Percentiles rank a stretch among this genome's conserved stretches.
Conservation (phyloP, 2,797 vertebrate genomes). For the Falco columbarius region DNA sequence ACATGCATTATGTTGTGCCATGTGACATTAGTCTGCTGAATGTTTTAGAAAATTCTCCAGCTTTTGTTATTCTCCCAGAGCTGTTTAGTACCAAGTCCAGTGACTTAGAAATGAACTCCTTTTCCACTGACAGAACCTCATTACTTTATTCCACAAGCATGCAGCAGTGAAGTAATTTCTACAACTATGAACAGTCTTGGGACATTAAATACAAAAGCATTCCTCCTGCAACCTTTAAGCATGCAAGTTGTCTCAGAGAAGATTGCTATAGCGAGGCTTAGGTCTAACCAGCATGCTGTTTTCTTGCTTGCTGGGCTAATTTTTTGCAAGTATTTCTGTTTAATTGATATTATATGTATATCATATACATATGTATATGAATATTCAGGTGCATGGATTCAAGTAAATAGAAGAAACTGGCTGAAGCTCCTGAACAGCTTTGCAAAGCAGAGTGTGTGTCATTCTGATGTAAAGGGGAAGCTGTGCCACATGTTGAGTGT, state of each 20-base stretch:
- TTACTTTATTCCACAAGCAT: neutral
- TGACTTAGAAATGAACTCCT: neutral
- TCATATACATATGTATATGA: neutral
- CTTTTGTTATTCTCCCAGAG: neutral
- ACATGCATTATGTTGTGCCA: neutral
- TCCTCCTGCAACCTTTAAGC: neutral
- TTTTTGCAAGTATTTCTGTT: neutral
- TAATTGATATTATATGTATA: neutral
- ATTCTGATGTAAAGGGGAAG: neutral
- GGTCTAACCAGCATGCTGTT: neutral
- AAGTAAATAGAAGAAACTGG: neutral
- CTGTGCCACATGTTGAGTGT: fast-evolving
- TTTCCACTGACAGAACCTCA: neutral
- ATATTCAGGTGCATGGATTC: neutral
- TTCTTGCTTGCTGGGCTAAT: neutral
- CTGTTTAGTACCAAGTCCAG: neutral
- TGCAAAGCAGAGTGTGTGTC: neutral
- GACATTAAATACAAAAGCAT: neutral
- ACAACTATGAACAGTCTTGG: neutral
- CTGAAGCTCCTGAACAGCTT: neutral
- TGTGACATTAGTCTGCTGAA: neutral
- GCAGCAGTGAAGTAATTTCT: neutral
- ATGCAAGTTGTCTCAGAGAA: neutral
- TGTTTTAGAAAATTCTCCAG: neutral
- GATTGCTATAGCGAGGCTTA: neutral